These are phyloP conservation scores for Zoroaster sp. DNA, from an alignment of 53 echinoderm and acorn worm species.

Conservation along the genomic window DNA sequence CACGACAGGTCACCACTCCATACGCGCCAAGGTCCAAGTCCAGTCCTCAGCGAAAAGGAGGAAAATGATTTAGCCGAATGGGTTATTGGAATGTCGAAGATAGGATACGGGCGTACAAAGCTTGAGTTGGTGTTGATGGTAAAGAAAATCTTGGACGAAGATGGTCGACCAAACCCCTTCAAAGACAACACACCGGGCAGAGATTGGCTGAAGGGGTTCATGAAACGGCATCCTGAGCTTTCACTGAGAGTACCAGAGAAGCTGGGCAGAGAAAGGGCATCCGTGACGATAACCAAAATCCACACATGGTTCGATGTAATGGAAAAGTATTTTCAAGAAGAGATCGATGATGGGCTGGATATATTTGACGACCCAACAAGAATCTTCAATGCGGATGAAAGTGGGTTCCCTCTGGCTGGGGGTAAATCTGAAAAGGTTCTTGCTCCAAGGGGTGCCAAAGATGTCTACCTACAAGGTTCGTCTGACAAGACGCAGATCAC, in stretches of 20 bases:
- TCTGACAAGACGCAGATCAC: constrained; percentile 45
- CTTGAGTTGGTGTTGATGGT: constrained; percentile 24
- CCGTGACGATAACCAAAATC: constrained; percentile 38
- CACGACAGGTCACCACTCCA: background rate
- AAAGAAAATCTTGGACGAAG: constrained; percentile 25
- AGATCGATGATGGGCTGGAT: background rate
- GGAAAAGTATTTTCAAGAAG: background rate
- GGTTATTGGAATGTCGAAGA: constrained; percentile 39
- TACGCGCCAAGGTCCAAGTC: constrained; percentile 41
- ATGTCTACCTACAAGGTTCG: background rate
- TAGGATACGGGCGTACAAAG: constrained; percentile 37
- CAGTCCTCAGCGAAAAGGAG: constrained; percentile 23
- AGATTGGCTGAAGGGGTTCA: constrained; percentile 8
- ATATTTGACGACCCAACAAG: constrained; percentile 34
- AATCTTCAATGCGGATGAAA: constrained; percentile 68
- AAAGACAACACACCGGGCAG: constrained; percentile 40
- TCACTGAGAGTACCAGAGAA: constrained; percentile 16
- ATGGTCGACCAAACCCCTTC: constrained; percentile 45
- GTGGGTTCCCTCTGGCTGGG: constrained; percentile 47
- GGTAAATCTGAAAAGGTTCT: constrained; percentile 36
- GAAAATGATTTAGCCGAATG: constrained; percentile 31
- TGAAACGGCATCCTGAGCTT: constrained; percentile 34
- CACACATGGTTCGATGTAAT: constrained; percentile 45
- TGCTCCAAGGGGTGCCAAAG: background rate
- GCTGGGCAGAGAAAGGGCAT: constrained; percentile 55